Conservation (phyloP, 2,113 vertebrate genomes). For the Nematolebias whitei region DNA sequence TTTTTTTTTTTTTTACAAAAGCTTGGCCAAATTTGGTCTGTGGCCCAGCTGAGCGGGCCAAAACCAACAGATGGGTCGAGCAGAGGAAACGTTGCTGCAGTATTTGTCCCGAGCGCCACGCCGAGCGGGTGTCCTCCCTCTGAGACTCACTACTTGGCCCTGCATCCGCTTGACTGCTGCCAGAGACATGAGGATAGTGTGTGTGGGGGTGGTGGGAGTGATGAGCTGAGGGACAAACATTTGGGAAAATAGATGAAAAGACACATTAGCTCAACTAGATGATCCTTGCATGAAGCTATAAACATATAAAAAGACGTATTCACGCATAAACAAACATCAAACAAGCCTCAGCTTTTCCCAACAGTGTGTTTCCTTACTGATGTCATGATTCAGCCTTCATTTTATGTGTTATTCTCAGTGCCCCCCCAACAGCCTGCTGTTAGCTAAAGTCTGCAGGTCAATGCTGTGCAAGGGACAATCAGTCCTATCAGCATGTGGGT, state of each 20-base stretch:
- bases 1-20: conserved; percentile 52
- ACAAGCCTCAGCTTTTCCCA: conserved; percentile 10
- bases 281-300: conserved; percentile 19
- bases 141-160: conserved; percentile 74
- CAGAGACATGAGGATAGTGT: conserved; percentile 40
- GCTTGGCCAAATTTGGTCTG: conserved; percentile 64
- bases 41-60: conserved; percentile 68
- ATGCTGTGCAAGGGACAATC: conserved; percentile 45
- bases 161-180: conserved; percentile 49
- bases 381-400: conserved; percentile 16
- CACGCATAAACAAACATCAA: conserved; percentile 4
- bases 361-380: conserved; percentile 20
- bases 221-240: conserved; percentile 6
- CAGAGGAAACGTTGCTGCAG: conserved; percentile 71
- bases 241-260: not conserved
- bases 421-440: conserved; percentile 21
- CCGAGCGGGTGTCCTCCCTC: conserved; percentile 66
- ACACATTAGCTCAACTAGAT: conserved; percentile 9
- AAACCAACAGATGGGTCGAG: conserved; percentile 79
- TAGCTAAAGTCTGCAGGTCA: conserved; percentile 43
- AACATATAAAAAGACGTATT: not conserved
- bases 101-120: conserved; percentile 71
- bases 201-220: not conserved
- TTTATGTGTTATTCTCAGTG: conserved; percentile 23
- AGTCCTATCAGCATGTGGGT: conserved; percentile 51